Evolutionary conservation across 2,888 invertebrate genomes (phyloP), one percentile per base, ranked within the genome.

Genomic region (Schizaphis graminum): DNA sequence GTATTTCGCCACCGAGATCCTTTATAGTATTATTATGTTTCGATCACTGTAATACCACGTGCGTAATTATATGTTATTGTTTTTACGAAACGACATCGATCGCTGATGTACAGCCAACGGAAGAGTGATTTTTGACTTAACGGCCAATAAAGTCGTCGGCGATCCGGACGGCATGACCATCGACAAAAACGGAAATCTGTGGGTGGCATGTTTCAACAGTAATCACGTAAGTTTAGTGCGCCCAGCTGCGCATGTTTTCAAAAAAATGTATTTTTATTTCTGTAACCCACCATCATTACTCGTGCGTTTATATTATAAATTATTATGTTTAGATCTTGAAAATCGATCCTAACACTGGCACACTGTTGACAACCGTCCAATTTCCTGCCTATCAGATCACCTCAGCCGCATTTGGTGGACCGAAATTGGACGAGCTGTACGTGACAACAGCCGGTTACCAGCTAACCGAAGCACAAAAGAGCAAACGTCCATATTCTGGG

Each of bases 131-230:
- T 97, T 97, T 95, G 96, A 97, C 95, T 96, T 97, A 95, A 95
- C 95, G 61, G 95, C 95, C 57, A 95, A 96, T 94, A 95, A 95
- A 57, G 95, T 96, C 77, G 95, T 95, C 26, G 96, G 97, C 24
- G 89, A 92, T 28, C 95, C 95, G 1, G 95, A 96, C 94, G 96
- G 96, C 13, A 96, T 96, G 96, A 96, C 96, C 3, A 96, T 96
- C n/a, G 97, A 97, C 95, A 95, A 95, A 0, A 96, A 96, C 84
- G 96, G 96, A 28, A 96, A 96, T 94, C 95, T 97, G 3, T 97
- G 96, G 96, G 96, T 97, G 26, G 96, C 96, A 91, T 97, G 97
- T 95, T 98, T 97, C 95, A 97, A 97, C 95, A 98, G 97, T 1
- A 96, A 97, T 21, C 96, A 97, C 95, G 96, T 97, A 94, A 94